Percentiles rank a stretch among this genome's conserved stretches.
Conservation (phyloP, 2,797 vertebrate species). For the Paramormyrops hopkinsi region DNA sequence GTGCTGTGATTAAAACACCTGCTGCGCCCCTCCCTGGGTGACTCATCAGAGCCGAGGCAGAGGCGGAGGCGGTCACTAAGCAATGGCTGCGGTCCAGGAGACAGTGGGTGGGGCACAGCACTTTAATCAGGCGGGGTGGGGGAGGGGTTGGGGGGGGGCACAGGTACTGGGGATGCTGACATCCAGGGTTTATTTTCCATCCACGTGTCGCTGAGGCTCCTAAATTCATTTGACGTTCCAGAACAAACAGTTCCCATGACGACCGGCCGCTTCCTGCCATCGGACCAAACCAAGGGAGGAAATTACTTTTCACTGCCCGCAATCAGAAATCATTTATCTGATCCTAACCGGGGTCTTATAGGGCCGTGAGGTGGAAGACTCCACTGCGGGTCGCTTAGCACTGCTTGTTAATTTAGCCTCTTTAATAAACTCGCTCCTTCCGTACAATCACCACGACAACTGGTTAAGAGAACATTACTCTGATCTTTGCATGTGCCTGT, state of each 20-base stretch:
- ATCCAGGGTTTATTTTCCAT: not conserved
- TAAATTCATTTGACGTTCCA: not conserved
- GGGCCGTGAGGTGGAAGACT: not conserved
- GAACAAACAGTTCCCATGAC: not conserved
- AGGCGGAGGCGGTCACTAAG: not conserved
- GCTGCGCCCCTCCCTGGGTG: not conserved
- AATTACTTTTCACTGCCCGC: not conserved
- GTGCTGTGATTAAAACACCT: not conserved
- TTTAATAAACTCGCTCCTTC: not conserved
- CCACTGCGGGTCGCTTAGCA: not conserved
- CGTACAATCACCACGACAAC: not conserved
- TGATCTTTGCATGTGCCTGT: not conserved
- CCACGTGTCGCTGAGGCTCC: not conserved
- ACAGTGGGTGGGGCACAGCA: not conserved
- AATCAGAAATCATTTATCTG: not conserved
- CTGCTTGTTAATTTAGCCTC: too few species aligned
- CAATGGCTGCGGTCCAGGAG: not conserved
- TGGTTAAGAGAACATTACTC: not conserved
- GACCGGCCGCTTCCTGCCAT: not conserved
- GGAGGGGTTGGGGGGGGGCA: not conserved
- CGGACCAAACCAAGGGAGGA: not conserved
- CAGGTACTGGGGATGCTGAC: not conserved
- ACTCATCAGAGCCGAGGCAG: not conserved
- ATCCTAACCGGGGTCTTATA: not conserved
- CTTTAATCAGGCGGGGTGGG: not conserved